Conservation (phyloP, 2,113 vertebrate genomes). For the cat (Felis catus) region F.catus_Fca126_mat1.0 CM031412.1:159420001-159420500, state of each 20-base stretch:
- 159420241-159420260: constrained; percentile 23
- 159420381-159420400: background rate
- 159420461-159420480: constrained; percentile 70
- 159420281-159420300: constrained; percentile 37
- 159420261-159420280: constrained; percentile 22
- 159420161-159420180: background rate
- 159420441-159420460: constrained; percentile 41
- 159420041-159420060: background rate
- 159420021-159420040: background rate
- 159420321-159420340: background rate
- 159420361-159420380: background rate
- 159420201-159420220: background rate
- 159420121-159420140: background rate
- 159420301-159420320: constrained; percentile 30
- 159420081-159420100: background rate
- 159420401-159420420: constrained; percentile 64
- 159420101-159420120: background rate
- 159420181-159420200: background rate
- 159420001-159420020: background rate
- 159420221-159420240: background rate
- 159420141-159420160: background rate
- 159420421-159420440: constrained; percentile 73
- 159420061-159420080: background rate
- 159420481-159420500: constrained; percentile 76
- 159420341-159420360: constrained; percentile 48